A percentile compares a stretch with the other conserved stretches of the same genome.
These are phyloP conservation scores for Drosophila picticornis DNA, from an alignment of 2,888 invertebrate species.

Conservation along the genomic window DNA sequence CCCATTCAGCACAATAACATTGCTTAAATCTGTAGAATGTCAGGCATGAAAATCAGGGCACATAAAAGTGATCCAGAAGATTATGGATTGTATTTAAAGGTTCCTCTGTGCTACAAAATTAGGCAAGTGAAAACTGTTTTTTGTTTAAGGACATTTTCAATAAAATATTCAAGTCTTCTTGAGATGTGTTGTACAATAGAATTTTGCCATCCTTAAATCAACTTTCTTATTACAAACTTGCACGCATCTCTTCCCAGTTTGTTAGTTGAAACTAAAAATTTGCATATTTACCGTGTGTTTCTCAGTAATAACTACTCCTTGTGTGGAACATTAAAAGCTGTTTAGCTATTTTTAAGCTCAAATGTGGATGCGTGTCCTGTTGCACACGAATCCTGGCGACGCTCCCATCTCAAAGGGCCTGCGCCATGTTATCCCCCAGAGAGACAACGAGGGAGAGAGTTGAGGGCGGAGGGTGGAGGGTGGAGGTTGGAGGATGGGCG, in stretches of 20 bases:
- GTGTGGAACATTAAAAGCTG: neutral
- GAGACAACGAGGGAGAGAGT: neutral
- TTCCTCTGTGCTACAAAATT: neutral
- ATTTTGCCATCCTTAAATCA: neutral
- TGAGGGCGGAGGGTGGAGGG: too few species aligned
- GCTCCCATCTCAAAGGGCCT: constrained; percentile 9
- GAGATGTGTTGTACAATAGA: neutral
- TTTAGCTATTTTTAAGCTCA: neutral
- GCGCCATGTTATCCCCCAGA: constrained; percentile 41
- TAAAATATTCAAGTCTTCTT: neutral
- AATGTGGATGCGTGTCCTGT: too few species aligned
- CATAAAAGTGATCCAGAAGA: neutral
- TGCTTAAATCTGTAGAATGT: neutral
- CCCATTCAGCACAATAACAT: neutral
- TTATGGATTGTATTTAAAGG: neutral
- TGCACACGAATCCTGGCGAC: neutral
- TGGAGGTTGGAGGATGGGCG: neutral
- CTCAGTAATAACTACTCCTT: neutral
- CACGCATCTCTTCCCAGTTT: too few species aligned
- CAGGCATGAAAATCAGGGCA: neutral
- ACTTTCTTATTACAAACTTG: neutral
- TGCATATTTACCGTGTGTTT: neutral
- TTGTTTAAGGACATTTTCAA: neutral
- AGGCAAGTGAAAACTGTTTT: neutral
- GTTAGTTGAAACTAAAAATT: neutral